Evolutionary conservation across 2,888 invertebrate species (phyloP), one percentile per base, ranked within the genome.

Genomic region (Pandemis corylana): DNA sequence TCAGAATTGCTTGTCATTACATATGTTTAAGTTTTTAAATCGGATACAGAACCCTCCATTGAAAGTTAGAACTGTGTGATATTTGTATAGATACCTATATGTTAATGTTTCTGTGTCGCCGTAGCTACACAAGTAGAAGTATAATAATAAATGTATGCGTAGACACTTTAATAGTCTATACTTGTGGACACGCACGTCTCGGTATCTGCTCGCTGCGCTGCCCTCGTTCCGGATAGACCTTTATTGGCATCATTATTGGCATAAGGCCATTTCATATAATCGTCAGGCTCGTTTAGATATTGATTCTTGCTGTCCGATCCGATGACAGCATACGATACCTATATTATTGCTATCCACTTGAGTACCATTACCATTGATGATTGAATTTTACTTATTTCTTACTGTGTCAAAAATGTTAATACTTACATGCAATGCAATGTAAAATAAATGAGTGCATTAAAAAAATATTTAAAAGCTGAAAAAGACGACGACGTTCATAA

Each of bases 111-210:
- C 36, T 61, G 28, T 61, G 7, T 62, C 62, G 13, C 7, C n/a
- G 7, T 62, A n/a, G 42, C 36, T 62, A 62, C 28, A 36, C 4
- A 36, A 13, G n/a, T 61, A 61, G 7, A 10, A 28, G 28, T 28
- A 59, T 28, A 28, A 59, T 59, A 56, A 59, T 62, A 62, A 41
- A 41, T 42, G 62, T 41, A 62, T 42, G 62, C 85, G 87, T 90
- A 92, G 92, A 91, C 89, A 93, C 91, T n/a, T 20, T 62, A 90
- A 92, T 92, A 90, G 91, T 91, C 91, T 90, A 89, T 90, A 62
- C 42, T 62, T 62, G 62, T 62, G 42, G n/a, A 7, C 62, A 62
- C n/a, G 62, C 62, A 42, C 62, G 62, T 42, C 62, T 41, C 59
- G 28, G 59, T 59, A 59, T 59, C 59, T 59, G 89, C 89, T 90